Evolutionary conservation across 2,888 invertebrate genomes (phyloP).

Genomic region (Drosophila affinis): DNA sequence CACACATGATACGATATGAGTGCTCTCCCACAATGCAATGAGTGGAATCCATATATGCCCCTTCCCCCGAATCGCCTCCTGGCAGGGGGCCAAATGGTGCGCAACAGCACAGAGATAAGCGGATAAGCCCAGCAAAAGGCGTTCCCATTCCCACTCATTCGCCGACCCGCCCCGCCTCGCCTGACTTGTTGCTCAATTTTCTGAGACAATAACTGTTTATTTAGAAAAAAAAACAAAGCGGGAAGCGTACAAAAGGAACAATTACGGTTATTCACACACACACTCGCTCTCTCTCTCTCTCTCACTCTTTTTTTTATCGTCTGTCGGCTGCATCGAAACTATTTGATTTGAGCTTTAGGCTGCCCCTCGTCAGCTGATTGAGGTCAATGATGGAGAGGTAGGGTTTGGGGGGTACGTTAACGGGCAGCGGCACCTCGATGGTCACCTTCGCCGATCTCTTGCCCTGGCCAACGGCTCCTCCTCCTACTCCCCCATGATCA

Average conservation of each 20-base stretch:
- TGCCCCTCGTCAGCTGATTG: constrained; percentile 87
- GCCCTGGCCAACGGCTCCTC: constrained; percentile 12
- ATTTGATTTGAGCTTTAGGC: constrained; percentile 83
- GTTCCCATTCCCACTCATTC: not conserved
- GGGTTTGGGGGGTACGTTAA: constrained; percentile 85
- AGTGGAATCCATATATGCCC: not conserved
- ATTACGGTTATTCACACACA: constrained; percentile 13
- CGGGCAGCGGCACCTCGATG: constrained; percentile 69
- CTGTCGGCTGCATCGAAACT: constrained; percentile 66
- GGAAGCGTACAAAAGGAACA: constrained; percentile 56
- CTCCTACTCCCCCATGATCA: constrained; percentile 48
- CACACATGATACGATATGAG: not conserved
- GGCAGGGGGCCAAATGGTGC: not conserved
- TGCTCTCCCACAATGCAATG: not conserved
- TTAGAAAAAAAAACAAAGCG: constrained; percentile 53
- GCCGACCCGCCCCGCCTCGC: not conserved
- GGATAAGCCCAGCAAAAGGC: not conserved
- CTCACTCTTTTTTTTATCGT: constrained; percentile 46
- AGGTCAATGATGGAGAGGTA: constrained; percentile 89
- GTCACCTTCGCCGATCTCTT: constrained; percentile 46
- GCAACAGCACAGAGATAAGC: constrained; percentile 1
- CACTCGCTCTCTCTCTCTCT: not conserved
- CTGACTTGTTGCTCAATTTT: not conserved
- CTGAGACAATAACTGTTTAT: constrained; percentile 45
- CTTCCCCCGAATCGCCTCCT: not conserved